phyloP scores from a whole-genome alignment of 2,113 vertebrate genomes.

The Ptilorrhoa leucosticta region DNA sequence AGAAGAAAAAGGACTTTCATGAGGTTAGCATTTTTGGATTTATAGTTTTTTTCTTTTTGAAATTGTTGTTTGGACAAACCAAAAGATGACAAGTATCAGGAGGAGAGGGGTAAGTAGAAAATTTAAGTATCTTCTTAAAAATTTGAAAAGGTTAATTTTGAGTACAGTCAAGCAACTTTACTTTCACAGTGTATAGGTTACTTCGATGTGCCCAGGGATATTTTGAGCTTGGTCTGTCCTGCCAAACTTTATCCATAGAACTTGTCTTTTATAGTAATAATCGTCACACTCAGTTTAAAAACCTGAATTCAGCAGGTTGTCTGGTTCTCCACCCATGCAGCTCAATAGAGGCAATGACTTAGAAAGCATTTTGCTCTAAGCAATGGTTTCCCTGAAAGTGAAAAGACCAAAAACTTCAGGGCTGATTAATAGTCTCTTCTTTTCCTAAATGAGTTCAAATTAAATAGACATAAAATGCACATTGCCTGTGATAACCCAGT shows the following conservation, averaged over 20 bases:
- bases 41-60: background rate
- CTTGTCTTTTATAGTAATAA: background rate
- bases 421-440: background rate
- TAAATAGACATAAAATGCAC: background rate
- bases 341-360: background rate
- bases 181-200: background rate
- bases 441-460: background rate
- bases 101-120: background rate
- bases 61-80: background rate
- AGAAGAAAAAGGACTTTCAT: background rate
- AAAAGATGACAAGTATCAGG: background rate
- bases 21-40: background rate
- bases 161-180: background rate
- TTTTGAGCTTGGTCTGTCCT: background rate
- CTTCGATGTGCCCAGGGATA: background rate
- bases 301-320: background rate
- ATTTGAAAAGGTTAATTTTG: background rate
- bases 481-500: background rate
- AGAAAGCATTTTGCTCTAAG: background rate
- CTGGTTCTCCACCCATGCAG: background rate
- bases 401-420: background rate
- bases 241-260: background rate
- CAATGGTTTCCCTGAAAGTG: background rate
- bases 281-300: background rate
- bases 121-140: background rate